Evolutionary conservation across 64 coral and sea anemone species (phyloP).

Genomic region (Exaiptasia diaphana): DNA sequence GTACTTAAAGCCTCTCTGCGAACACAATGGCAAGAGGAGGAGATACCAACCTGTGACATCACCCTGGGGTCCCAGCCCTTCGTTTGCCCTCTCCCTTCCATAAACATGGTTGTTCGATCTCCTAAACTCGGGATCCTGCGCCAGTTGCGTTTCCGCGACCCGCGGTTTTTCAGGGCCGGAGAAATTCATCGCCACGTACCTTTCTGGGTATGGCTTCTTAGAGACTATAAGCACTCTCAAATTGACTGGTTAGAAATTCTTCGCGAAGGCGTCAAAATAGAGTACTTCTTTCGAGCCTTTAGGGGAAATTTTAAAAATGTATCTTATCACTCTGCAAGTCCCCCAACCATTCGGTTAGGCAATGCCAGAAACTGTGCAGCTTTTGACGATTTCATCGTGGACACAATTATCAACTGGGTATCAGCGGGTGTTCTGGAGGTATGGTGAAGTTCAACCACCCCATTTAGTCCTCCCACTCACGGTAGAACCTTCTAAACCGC

Average conservation of each 20-base stretch:
- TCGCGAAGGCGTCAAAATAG: background rate
- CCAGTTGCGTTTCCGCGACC: background rate
- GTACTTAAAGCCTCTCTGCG: background rate
- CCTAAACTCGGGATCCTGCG: background rate
- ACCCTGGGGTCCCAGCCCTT: conserved; percentile 31
- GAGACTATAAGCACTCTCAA: background rate
- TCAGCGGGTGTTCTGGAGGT: background rate
- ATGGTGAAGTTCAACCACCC: background rate
- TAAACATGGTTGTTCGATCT: background rate
- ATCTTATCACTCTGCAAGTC: background rate
- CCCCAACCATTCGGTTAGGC: background rate
- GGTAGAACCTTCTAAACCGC: conserved; percentile 3
- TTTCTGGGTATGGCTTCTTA: background rate
- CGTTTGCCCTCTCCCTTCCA: conserved; percentile 16
- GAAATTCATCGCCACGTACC: background rate
- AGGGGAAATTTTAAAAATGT: conserved; percentile 23
- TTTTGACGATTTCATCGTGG: conserved; percentile 10
- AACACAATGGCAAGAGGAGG: background rate
- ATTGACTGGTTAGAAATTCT: background rate
- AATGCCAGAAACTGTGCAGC: background rate
- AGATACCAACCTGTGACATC: background rate
- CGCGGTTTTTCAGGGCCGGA: conserved; percentile 4
- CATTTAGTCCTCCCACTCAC: conserved; percentile 7
- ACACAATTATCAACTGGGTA: conserved; percentile 15
- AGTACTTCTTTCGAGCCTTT: conserved; percentile 5